Percentiles rank a stretch among this genome's conserved stretches.
These are phyloP conservation scores for Psittacula echo DNA, from an alignment of 2,797 vertebrate species.

Conservation along the genomic window DNA sequence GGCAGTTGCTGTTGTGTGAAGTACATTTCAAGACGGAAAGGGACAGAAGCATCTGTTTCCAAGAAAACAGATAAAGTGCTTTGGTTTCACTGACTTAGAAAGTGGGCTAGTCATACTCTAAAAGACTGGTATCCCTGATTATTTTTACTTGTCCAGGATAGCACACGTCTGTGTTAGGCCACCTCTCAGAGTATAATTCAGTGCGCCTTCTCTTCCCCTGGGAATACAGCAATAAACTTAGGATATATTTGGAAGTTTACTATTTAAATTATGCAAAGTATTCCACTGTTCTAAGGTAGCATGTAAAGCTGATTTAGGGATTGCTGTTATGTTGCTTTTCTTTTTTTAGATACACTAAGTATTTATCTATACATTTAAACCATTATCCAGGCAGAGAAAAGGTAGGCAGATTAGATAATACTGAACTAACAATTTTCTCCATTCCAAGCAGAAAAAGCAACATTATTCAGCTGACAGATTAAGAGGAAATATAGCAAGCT, in stretches of 20 bases:
- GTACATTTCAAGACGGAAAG: slow-evolving; percentile 42
- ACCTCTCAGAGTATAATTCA: not conserved
- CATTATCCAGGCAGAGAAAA: slow-evolving; percentile 14
- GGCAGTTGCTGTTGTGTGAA: slow-evolving; percentile 13
- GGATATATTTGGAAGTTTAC: not conserved
- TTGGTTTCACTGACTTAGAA: slow-evolving; percentile 37
- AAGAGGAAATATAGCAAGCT: not conserved
- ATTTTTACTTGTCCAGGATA: not conserved
- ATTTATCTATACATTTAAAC: slow-evolving; percentile 51
- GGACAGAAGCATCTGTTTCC: slow-evolving; percentile 45
- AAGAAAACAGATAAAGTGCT: slow-evolving; percentile 64
- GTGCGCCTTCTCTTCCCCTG: not conserved
- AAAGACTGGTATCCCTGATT: not conserved
- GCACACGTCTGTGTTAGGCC: not conserved
- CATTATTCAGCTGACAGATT: not conserved
- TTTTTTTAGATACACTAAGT: slow-evolving; percentile 50
- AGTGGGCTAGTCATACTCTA: slow-evolving; percentile 21
- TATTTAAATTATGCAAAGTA: not conserved
- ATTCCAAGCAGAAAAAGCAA: not conserved
- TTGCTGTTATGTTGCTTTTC: slow-evolving; percentile 33
- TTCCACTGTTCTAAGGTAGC: not conserved
- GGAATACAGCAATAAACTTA: not conserved
- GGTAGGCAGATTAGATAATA: not conserved
- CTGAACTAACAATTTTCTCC: not conserved
- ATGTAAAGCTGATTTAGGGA: slow-evolving; percentile 59